phyloP scores from a whole-genome alignment of 2,113 vertebrate genomes.

The Salvelinus sp. region DNA sequence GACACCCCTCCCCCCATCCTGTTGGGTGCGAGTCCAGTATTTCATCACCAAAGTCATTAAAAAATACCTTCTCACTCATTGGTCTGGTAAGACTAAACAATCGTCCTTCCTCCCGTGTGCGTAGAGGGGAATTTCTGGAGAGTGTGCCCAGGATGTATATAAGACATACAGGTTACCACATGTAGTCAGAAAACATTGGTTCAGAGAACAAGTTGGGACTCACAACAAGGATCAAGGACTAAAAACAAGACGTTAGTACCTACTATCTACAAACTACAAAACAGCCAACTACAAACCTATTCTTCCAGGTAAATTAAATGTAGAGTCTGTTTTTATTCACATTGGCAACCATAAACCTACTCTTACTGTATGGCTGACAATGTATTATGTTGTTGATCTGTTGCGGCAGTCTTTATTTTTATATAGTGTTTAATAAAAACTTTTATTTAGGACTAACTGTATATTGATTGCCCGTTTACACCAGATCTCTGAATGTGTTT shows the following conservation, averaged over 20 bases:
- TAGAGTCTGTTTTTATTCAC: background rate
- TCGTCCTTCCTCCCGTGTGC: conserved; percentile 38
- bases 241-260: too few species aligned
- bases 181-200: conserved; percentile 26
- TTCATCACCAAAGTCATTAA: conserved; percentile 31
- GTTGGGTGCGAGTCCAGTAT: conserved; percentile 31
- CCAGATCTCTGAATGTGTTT: background rate
- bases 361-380: background rate
- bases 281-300: too few species aligned
- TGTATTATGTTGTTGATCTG: background rate
- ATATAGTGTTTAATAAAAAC: background rate
- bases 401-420: background rate
- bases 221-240: background rate
- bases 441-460: background rate
- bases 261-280: too few species aligned
- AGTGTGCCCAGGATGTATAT: conserved; percentile 18
- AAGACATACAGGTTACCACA: conserved; percentile 14
- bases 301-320: background rate
- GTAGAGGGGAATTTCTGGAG: background rate
- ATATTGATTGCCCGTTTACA: background rate
- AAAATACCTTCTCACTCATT: background rate
- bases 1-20: too few species aligned
- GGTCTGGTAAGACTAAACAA: background rate
- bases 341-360: background rate
- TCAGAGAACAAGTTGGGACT: background rate